These are phyloP conservation scores for Apotomis turbidana DNA, from an alignment of 2,888 invertebrate species.

Conservation along the genomic window DNA sequence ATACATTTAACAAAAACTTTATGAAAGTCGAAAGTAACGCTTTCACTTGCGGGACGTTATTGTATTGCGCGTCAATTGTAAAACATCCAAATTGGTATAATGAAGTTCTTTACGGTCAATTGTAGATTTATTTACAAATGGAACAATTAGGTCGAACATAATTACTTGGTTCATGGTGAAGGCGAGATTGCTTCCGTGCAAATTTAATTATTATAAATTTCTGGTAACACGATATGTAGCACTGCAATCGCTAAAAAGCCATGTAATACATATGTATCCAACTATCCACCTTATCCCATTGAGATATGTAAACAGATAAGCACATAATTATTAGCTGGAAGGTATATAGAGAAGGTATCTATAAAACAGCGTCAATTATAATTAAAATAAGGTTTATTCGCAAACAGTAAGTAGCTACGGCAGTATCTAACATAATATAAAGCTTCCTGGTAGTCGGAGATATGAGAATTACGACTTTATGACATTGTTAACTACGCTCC, in stretches of 20 bases:
- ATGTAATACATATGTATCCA: not conserved
- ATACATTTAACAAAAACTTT: constrained; percentile 80
- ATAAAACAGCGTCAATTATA: not conserved
- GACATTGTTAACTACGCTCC: constrained; percentile 2
- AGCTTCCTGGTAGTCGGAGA: constrained; percentile 4
- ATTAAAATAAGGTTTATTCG: constrained; percentile 5
- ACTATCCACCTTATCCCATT: not conserved
- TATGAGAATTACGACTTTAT: constrained; percentile 18
- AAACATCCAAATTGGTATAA: constrained; percentile 54
- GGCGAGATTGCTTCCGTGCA: constrained; percentile 22
- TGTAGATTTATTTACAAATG: constrained; percentile 56
- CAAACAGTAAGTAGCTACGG: constrained; percentile 3
- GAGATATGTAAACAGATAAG: not conserved
- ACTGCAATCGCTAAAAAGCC: no score
- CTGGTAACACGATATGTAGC: no score
- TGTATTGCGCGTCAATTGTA: constrained; percentile 74
- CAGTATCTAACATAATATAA: not conserved
- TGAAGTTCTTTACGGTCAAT: constrained; percentile 56
- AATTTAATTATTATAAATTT: not conserved
- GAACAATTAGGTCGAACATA: constrained; percentile 53
- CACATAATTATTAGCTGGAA: not conserved
- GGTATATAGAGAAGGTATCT: not conserved
- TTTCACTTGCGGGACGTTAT: constrained; percentile 78
- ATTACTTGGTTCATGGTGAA: constrained; percentile 44
- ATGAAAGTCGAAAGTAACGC: constrained; percentile 83